Evolutionary conservation across 1,140 invertebrate species (phyloP), one percentile per base, ranked within the genome.

Genomic region (Ceratina calcarata): DNA sequence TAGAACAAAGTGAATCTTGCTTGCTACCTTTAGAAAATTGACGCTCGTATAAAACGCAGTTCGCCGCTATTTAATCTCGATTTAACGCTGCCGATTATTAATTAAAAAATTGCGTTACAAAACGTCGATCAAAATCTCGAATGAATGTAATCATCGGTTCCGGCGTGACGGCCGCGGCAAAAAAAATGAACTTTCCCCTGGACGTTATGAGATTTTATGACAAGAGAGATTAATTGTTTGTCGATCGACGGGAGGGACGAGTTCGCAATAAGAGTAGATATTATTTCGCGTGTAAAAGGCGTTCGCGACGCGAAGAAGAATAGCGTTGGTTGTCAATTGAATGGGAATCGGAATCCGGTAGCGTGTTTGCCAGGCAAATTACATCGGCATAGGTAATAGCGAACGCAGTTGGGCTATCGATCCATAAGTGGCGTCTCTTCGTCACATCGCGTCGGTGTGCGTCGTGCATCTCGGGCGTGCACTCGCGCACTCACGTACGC

Each of bases 351-450:
- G 85, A 82, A 45, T 67, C 80, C 76, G 84, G 83, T 86, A 89
- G 87, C 87, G 78, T 90, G 87, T 89, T 90, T 90, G 88, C 88
- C 85, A 82, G 87, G 86, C 82, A 90, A 90, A 90, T 90, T 90
- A 89, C 89, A 90, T 90, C 88, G 88, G 89, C 89, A 90, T 90
- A 45, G 37, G 37, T 45, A 90, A 90, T 90, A 89, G 89, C 85
- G 85, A 45, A 81, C 78, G 86, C 82, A 88, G 86, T 87, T 80
- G 82, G 37, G 86, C 69, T 90, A 90, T 90, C 88, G 89, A 90
- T 87, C 88, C 88, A 72, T 72, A 82, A 88, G 85, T 70, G 72
- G 82, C 81, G 86, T 90, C 89, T 87, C 87, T 85, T 88, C 87
- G 82, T 89, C 88, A 87, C 83, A 72, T 83, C 74, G 77, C 83